phyloP scores from a whole-genome alignment of 2,888 invertebrate genomes.

The Eubasilissa splendida region DNA sequence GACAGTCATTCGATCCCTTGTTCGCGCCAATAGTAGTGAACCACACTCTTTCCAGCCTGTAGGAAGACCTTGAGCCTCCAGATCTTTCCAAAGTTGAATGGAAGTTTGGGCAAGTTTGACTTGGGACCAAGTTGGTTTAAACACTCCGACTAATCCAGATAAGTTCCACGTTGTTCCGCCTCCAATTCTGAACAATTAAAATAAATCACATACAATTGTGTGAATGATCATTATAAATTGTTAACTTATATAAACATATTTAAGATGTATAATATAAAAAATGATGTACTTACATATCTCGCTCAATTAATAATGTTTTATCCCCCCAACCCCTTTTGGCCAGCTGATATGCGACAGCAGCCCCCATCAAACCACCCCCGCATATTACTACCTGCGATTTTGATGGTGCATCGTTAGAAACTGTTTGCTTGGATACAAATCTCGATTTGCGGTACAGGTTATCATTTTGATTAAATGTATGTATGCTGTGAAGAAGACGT shows the following conservation, averaged over 20 bases:
- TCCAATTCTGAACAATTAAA: slow-evolving; percentile 74
- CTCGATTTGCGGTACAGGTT: not conserved
- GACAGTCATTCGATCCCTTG: slow-evolving; percentile 87
- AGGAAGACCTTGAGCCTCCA: slow-evolving; percentile 80
- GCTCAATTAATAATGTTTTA: slow-evolving; percentile 88
- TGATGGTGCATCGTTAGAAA: not conserved
- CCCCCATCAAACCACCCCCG: slow-evolving; percentile 94
- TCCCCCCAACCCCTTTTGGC: slow-evolving; percentile 87
- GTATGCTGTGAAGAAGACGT: slow-evolving; percentile 1
- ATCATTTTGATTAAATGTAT: not conserved
- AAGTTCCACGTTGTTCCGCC: slow-evolving; percentile 88
- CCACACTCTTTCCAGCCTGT: slow-evolving; percentile 96
- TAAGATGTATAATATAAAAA: too few relatives aligned
- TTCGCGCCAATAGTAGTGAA: slow-evolving; percentile 88
- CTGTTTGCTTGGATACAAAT: not conserved
- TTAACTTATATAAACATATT: too few relatives aligned
- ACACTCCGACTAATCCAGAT: slow-evolving; percentile 87
- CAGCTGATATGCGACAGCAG: slow-evolving; percentile 92
- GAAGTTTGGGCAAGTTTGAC: slow-evolving; percentile 87
- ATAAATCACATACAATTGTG: not conserved
- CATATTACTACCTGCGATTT: slow-evolving; percentile 81
- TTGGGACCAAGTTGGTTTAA: slow-evolving; percentile 88
- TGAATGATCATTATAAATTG: too few relatives aligned
- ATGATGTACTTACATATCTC: slow-evolving; percentile 77
- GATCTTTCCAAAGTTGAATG: slow-evolving; percentile 77